Evolutionary conservation across 2,888 invertebrate genomes (phyloP), one percentile per base, ranked within the genome.

Genomic region (Crocallis elinguaria): DNA sequence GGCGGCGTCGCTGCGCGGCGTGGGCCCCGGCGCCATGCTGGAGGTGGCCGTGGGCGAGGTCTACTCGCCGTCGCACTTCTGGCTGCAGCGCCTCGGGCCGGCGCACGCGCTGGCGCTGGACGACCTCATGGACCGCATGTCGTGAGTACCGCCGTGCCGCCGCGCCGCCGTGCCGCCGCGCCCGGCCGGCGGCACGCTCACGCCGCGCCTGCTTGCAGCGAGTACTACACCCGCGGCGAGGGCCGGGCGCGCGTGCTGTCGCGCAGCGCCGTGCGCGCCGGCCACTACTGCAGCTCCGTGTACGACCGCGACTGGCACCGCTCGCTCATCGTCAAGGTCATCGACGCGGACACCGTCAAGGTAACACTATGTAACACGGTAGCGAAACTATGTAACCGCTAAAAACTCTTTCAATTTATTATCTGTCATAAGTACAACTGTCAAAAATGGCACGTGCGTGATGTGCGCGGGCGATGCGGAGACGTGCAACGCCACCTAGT

Each of bases 21-120:
- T 77, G 58, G 33, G 3, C 21, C 53, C 67, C 25, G 86, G 84
- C 33, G 73, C 66, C 57, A 72, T 77, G 80, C 66, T 92, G 5
- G 86, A 88, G 64, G 82, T 93, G 42, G 64, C 77, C 16, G 81
- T 93, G 36, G 90, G 84, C 11, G 93, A 88, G 80, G 87, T 93
- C 60, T 93, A 92, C 79, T 93, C 93, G 61, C 90, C 92, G 32
- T 91, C 92, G 17, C 93, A 93, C 77, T 92, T 93, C 77, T 93
- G 93, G 93, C 66, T 93, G 58, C 79, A 87, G 61, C 82, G 88
- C 9, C 82, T 85, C 49, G 84, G 85, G 0, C 72, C 79, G 0
- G 42, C 67, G 0, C 60, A 80, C 72, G 60, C 79, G 65, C 46
- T 72, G 46, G 84, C 86, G 59, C 79, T 93, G 75, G 84, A 92